phyloP scores from a whole-genome alignment of 2,888 invertebrate genomes.

The Leucoma salicis region DNA sequence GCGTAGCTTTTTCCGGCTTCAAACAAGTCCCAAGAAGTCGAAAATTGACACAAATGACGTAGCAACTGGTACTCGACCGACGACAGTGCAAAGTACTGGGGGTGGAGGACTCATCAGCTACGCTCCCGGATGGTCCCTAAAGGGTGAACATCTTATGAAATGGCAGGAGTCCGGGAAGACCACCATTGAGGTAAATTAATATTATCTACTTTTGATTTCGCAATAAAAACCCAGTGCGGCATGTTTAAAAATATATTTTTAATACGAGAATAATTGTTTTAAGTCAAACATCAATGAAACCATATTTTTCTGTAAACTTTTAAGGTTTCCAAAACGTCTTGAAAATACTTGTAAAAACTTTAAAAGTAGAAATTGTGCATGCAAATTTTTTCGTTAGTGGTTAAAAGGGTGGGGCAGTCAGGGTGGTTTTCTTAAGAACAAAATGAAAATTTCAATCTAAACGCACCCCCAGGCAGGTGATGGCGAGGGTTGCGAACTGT shows the following conservation, averaged over 20 bases:
- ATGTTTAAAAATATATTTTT: too few relatives aligned
- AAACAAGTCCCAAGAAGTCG: slow-evolving; percentile 77
- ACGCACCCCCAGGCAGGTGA: slow-evolving; percentile 72
- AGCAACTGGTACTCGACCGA: slow-evolving; percentile 38
- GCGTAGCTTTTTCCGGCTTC: slow-evolving; percentile 77
- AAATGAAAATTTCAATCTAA: slow-evolving; percentile 77
- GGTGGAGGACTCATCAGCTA: slow-evolving; percentile 81
- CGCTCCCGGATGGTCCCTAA: slow-evolving; percentile 84
- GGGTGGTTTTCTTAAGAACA: slow-evolving; percentile 60
- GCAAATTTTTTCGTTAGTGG: slow-evolving; percentile 58
- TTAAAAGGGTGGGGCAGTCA: slow-evolving; percentile 45
- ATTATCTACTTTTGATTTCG: background rate
- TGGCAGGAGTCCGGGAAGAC: slow-evolving; percentile 84
- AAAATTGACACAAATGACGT: slow-evolving; percentile 57
- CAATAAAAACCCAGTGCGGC: too few relatives aligned
- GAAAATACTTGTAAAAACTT: slow-evolving; percentile 35
- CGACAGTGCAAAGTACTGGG: slow-evolving; percentile 41
- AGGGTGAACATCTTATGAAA: slow-evolving; percentile 83
- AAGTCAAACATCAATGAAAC: slow-evolving; percentile 14
- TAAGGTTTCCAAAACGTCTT: slow-evolving; percentile 12
- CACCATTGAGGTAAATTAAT: slow-evolving; percentile 76
- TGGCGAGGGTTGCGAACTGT: slow-evolving; percentile 41
- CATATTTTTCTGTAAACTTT: slow-evolving; percentile 17
- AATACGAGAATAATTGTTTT: too few relatives aligned
- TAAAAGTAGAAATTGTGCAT: slow-evolving; percentile 55